A percentile compares a stretch with the other conserved stretches of the same genome.
These are phyloP conservation scores for Hirtodrosophila duncani DNA, from an alignment of 2,888 invertebrate species.

Conservation along the genomic window DNA sequence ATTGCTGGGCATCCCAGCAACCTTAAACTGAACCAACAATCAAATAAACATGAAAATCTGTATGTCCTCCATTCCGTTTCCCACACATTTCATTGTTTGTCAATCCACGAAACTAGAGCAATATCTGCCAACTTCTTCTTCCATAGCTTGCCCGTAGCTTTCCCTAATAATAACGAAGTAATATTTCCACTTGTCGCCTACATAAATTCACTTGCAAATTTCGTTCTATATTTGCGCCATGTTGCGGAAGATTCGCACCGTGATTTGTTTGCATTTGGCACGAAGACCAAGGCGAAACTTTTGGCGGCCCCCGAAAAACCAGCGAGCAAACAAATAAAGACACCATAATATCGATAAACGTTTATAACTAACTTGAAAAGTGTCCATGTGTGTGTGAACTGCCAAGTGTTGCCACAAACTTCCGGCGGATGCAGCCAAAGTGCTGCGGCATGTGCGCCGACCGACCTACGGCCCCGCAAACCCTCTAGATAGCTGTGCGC, in stretches of 20 bases:
- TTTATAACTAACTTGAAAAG: constrained; percentile 65
- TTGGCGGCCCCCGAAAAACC: constrained; percentile 1
- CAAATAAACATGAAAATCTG: no score
- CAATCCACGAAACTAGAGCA: constrained; percentile 3
- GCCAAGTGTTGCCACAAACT: constrained; percentile 58
- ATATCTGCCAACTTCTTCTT: constrained; percentile 6
- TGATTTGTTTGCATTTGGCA: constrained; percentile 54
- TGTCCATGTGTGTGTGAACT: constrained; percentile 7
- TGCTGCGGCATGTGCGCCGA: constrained; percentile 38
- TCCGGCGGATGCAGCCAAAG: constrained; percentile 64
- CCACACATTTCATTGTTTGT: no score
- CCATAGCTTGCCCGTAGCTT: constrained; percentile 19
- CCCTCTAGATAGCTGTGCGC: no score
- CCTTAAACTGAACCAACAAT: no score
- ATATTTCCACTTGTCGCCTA: constrained; percentile 63
- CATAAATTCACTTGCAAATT: constrained; percentile 64
- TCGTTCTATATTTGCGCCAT: constrained; percentile 44
- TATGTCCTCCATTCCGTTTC: no score
- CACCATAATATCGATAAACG: constrained; percentile 66
- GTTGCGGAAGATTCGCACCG: constrained; percentile 43
- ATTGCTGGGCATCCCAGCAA: no score
- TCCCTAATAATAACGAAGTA: no score
- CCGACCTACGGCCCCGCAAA: no score
- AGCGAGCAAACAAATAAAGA: no score
- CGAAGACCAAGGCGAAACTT: constrained; percentile 34